Base-by-base conservation (phyloP, 2,797 vertebrate species). In the Amazona finschi region DNA sequence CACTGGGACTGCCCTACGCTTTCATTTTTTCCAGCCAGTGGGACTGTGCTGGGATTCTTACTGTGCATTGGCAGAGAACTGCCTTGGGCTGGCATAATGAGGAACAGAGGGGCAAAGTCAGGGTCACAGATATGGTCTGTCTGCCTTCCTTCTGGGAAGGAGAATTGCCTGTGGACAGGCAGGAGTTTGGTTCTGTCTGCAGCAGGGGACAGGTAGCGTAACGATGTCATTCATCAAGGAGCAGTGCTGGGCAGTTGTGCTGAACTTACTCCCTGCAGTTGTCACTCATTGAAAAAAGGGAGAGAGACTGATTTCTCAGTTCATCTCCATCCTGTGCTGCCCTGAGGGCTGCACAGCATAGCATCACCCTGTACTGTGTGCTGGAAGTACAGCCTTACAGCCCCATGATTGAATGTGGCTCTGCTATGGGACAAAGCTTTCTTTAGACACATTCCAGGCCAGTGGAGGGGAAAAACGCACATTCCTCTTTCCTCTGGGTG, bases 401-500 rank as follows among this genome's bases (percentile, higher is more conserved):
- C 43, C n/a, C 22, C 28, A 4, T 58, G 3, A 27, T 47, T 4
- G 30, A 72, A n/a, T 1, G 31, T 11, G 46, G 43, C 53, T 72
- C 52, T 80, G 41, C 58, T 41, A 30, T 4, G 10, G 20, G 57
- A 21, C 78, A 90, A 31, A 60, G 41, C 47, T 89, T 62, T 22
- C 76, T 57, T 89, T 24, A 77, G 60, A 39, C 1, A 6, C 0
- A 4, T 62, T n/a, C 38, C 58, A 20, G 33, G 71, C 60, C 66
- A 58, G 20, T 0, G 3, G 39, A 39, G n/a, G 2, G 12, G 28
- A 11, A 36, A 31, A 58, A 30, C 0, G 1, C 25, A 7, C 8
- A 14, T n/a, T 87, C n/a, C 36, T 64, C 61, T 33, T 36, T 43
- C 62, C 22, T 79, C n/a, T 28, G 66, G 30, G 30, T 2, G 1